Evolutionary conservation across 2,797 vertebrate genomes (phyloP).

Genomic region (Hoplostethus atlanticus): DNA sequence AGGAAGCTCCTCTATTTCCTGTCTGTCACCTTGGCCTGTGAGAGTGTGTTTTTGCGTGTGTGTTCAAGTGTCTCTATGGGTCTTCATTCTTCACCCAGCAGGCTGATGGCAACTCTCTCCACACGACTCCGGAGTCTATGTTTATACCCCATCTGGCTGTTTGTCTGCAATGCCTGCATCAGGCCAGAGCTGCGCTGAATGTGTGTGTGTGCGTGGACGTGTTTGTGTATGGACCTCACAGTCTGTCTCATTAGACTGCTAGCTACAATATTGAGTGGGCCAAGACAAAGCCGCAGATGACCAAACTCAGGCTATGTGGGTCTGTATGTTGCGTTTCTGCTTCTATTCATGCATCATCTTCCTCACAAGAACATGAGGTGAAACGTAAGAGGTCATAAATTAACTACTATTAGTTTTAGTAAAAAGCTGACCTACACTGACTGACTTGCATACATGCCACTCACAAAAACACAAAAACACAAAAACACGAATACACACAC

Average conservation of each 20-base stretch:
- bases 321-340: constrained; percentile 18
- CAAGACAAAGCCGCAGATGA: constrained; percentile 46
- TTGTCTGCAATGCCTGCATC: constrained; percentile 76
- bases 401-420: background rate
- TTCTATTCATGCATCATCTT: constrained; percentile 21
- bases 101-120: constrained; percentile 84
- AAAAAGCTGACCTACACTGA: background rate
- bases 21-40: constrained; percentile 83
- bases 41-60: constrained; percentile 71
- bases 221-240: constrained; percentile 20
- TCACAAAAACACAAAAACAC: constrained; percentile 5
- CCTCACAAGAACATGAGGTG: background rate
- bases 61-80: constrained; percentile 73
- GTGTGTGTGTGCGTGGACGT: constrained; percentile 22
- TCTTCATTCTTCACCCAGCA: constrained; percentile 86
- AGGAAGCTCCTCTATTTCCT: constrained; percentile 40
- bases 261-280: constrained; percentile 54
- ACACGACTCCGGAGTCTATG: constrained; percentile 83
- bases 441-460: background rate
- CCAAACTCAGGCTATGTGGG: constrained; percentile 48
- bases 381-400: background rate
- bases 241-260: constrained; percentile 44
- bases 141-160: constrained; percentile 88
- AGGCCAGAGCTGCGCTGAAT: constrained; percentile 57
- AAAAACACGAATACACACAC: background rate